Percentiles rank a stretch among this genome's conserved stretches.
phyloP scores from a whole-genome alignment of 2,113 vertebrate species.

The Pteronura brasiliensis region DNA sequence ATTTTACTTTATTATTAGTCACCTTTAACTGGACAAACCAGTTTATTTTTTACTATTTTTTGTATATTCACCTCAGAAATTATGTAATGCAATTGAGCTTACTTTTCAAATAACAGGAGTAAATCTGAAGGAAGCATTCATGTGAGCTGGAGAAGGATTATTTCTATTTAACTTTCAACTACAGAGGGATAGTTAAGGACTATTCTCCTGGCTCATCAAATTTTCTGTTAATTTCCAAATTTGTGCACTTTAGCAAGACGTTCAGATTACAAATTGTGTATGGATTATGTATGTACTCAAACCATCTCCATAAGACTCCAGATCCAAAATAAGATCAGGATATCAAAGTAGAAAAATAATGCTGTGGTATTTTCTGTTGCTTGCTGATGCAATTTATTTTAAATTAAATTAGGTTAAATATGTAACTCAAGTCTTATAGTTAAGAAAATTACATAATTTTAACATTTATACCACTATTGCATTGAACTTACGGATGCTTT shows the following conservation, averaged over 20 bases:
- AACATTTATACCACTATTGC: not conserved
- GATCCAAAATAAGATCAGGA: not conserved
- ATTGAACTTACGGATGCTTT: not conserved
- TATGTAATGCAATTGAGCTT: not conserved
- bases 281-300: not conserved
- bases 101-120: not conserved
- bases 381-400: not conserved
- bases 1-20: not conserved
- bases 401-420: not conserved
- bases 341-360: not conserved
- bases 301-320: not conserved
- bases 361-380: not conserved
- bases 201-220: not conserved
- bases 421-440: not conserved
- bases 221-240: not conserved
- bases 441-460: not conserved
- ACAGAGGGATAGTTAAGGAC: not conserved
- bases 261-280: not conserved
- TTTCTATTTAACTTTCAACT: not conserved
- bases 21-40: not conserved
- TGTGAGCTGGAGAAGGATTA: not conserved
- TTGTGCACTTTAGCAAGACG: not conserved
- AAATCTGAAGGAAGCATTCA: not conserved
- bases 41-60: not conserved
- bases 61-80: not conserved